phyloP scores from a whole-genome alignment of 2,888 invertebrate genomes.

The Leptinotarsa juncta region DNA sequence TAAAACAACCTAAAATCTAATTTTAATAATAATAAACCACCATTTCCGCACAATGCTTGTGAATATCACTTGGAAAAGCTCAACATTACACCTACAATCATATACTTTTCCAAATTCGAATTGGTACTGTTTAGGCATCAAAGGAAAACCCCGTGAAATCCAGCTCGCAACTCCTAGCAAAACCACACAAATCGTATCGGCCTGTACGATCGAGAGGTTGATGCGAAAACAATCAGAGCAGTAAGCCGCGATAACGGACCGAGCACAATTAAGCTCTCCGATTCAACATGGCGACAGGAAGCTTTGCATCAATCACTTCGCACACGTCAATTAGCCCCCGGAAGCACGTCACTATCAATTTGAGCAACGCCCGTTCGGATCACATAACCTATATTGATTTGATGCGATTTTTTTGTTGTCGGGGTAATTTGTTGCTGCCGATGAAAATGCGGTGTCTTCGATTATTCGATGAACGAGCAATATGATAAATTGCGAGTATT shows the following conservation, averaged over 20 bases:
- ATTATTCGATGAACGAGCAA: conserved; percentile 32
- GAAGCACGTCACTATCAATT: conserved; percentile 68
- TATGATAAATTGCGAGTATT: conserved; percentile 1
- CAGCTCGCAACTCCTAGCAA: neutral
- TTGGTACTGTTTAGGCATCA: too few species aligned
- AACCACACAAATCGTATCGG: conserved; percentile 14
- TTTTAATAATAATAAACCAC: too few species aligned
- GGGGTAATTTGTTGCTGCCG: conserved; percentile 49
- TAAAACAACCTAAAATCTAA: too few species aligned
- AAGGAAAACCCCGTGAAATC: neutral
- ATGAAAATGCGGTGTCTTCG: conserved; percentile 33
- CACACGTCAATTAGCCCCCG: conserved; percentile 67
- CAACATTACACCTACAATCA: too few species aligned
- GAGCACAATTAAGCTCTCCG: conserved; percentile 63
- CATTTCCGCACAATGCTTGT: too few species aligned
- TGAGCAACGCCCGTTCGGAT: conserved; percentile 61
- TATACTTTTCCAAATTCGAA: too few species aligned
- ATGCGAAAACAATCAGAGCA: conserved; percentile 52
- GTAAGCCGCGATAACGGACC: conserved; percentile 31
- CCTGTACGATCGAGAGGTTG: conserved; percentile 45
- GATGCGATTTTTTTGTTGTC: conserved; percentile 40
- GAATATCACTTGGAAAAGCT: too few species aligned
- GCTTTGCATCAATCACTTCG: conserved; percentile 65
- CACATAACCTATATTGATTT: conserved; percentile 63
- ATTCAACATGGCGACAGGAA: conserved; percentile 66